Evolutionary conservation across 1,140 invertebrate species (phyloP).

Genomic region (Spodoptera frugiperda): DNA sequence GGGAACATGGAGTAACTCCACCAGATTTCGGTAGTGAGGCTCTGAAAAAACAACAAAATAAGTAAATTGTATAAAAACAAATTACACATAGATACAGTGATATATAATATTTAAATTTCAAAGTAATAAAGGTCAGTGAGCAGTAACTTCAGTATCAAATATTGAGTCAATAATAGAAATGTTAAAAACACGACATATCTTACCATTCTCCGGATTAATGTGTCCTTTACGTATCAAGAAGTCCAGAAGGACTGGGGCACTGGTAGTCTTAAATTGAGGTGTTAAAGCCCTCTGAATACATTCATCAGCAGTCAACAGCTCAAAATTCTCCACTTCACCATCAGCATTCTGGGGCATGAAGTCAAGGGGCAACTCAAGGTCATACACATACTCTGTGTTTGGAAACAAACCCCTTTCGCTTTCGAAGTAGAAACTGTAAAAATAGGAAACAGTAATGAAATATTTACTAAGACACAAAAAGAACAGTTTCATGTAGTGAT

Average conservation of each 20-base stretch:
- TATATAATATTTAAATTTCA: too few species aligned
- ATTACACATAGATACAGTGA: too few species aligned
- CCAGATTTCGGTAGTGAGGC: conserved; percentile 92
- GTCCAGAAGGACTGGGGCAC: conserved; percentile 95
- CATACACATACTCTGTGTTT: conserved; percentile 98
- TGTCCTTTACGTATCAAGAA: conserved; percentile 96
- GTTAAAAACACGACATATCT: conserved; percentile 60
- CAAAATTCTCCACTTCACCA: conserved; percentile 96
- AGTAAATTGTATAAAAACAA: too few species aligned
- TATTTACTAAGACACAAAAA: background rate
- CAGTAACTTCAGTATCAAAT: too few species aligned
- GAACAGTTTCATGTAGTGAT: background rate
- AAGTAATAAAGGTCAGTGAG: too few species aligned
- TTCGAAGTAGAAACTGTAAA: conserved; percentile 94
- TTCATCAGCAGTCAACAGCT: conserved; percentile 93
- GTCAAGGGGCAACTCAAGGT: conserved; percentile 95
- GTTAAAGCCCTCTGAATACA: conserved; percentile 93
- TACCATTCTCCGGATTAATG: conserved; percentile 95
- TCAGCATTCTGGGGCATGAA: conserved; percentile 96
- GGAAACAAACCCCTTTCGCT: conserved; percentile 96
- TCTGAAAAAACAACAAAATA: conserved; percentile 88
- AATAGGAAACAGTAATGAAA: conserved; percentile 50
- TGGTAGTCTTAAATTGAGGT: conserved; percentile 96
- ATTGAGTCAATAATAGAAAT: background rate
- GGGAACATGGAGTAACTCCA: conserved; percentile 95